phyloP scores from a whole-genome alignment of 1,140 invertebrate species.

The Drosophila simulans region DNA sequence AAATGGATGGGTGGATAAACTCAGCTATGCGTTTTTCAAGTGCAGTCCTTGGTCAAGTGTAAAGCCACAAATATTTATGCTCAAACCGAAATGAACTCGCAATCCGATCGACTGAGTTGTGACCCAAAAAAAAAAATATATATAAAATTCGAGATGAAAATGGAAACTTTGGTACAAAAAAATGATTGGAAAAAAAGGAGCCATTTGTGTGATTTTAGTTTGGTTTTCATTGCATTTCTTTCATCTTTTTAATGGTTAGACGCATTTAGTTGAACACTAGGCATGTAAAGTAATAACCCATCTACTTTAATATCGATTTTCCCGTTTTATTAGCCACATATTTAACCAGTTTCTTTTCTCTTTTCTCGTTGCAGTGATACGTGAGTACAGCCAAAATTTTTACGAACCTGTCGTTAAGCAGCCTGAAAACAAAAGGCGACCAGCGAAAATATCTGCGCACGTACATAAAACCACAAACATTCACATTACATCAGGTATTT shows the following conservation, averaged over 20 bases:
- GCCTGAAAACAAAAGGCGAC: constrained; percentile 31
- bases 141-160: too few species aligned
- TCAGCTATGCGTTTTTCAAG: neutral
- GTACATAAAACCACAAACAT: constrained; percentile 31
- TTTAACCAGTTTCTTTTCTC: constrained; percentile 17
- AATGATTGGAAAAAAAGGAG: too few species aligned
- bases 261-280: too few species aligned
- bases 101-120: too few species aligned
- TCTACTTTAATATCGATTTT: constrained; percentile 44
- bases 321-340: neutral
- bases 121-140: too few species aligned
- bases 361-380: constrained; percentile 69
- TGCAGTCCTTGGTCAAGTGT: neutral
- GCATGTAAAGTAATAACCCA: neutral
- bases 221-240: too few species aligned
- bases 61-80: too few species aligned
- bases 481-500: constrained; percentile 56
- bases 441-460: constrained; percentile 22
- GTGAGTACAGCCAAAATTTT: constrained; percentile 60
- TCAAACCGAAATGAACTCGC: too few species aligned
- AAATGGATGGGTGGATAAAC: too few species aligned
- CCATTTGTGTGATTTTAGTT: too few species aligned
- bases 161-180: too few species aligned
- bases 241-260: too few species aligned
- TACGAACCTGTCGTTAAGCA: constrained; percentile 20